Base-by-base conservation (phyloP, 2,888 invertebrate species). In the Drosophila dives region DNA sequence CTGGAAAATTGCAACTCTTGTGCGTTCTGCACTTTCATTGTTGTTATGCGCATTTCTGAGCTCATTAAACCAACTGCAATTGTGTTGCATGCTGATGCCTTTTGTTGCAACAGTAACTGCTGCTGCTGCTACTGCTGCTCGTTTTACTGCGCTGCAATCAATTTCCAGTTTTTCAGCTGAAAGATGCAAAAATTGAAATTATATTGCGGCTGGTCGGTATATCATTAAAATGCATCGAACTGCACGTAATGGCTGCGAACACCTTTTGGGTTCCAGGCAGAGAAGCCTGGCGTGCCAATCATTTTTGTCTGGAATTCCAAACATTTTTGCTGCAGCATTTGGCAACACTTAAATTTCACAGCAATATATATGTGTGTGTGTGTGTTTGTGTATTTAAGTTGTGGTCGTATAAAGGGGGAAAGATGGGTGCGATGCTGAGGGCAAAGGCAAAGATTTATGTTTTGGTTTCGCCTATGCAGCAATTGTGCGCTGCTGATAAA, bases 141-240 rank as follows among this genome's bases (percentile, higher is more conserved):
- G 15, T 45, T 45, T 45, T 45, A 45, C 45, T 45, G 75, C 40
- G 75, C 36, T 70, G 87, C 83, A 88, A 72, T 85, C 85, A 85
- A 86, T 86, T 84, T 86, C 83, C 85, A 83, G 86, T 77, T 86
- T 84, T 55, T 72, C 74, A 77, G 83, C 71, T 50, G 84, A 80
- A 83, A 86, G 82, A 84, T 83, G 85, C 85, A 85, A 86, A 85
- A 85, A 85, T 81, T 81, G 75, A 84, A 84, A 85, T 85, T 85
- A 86, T 85, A 83, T 77, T 74, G 77, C 66, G 61, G 82, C 81
- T 71, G 26, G 67, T 42, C 36, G 74, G 76, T 83, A 81, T 83
- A 86, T 86, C 86, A 86, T 86, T 86, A 86, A 86, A 86, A 86
- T 85, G 80, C 85, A 86, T 81, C 68, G 81, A 77, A 71, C 75